These are phyloP conservation scores for Drosophila acutilabella DNA, from an alignment of 2,888 invertebrate genomes.

Conservation along the genomic window DNA sequence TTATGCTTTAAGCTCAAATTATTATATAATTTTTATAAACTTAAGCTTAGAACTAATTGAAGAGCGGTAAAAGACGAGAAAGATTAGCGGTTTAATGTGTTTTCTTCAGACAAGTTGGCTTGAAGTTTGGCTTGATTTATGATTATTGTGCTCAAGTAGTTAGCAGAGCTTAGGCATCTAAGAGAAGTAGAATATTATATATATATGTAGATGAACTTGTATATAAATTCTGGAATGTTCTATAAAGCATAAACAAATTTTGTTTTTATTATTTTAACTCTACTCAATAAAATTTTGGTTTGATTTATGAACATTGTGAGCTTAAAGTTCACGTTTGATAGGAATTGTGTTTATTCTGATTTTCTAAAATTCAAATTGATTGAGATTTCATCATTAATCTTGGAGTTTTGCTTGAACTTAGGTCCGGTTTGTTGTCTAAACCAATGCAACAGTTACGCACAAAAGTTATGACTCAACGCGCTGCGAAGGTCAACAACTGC, in stretches of 20 bases:
- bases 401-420: slow-evolving; percentile 25
- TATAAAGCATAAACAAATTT: neutral
- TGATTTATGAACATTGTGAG: neutral
- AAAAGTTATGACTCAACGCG: slow-evolving; percentile 60
- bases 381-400: slow-evolving; percentile 31
- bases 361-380: slow-evolving; percentile 12
- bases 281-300: too few relatives aligned
- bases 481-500: slow-evolving; percentile 74
- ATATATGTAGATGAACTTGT: too few relatives aligned
- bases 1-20: neutral
- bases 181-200: too few relatives aligned
- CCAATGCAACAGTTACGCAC: slow-evolving; percentile 49
- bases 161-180: too few relatives aligned
- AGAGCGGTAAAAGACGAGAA: neutral
- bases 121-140: too few relatives aligned
- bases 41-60: neutral
- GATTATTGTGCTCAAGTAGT: too few relatives aligned
- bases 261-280: neutral
- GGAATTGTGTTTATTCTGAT: slow-evolving; percentile 3
- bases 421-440: slow-evolving; percentile 45
- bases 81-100: neutral
- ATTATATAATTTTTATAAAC: neutral
- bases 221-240: neutral
- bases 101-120: neutral
- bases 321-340: neutral